Evolutionary conservation across 2,797 vertebrate genomes (phyloP), one percentile per base, ranked within the genome.

Genomic region (Heterohyrax brucei): DNA sequence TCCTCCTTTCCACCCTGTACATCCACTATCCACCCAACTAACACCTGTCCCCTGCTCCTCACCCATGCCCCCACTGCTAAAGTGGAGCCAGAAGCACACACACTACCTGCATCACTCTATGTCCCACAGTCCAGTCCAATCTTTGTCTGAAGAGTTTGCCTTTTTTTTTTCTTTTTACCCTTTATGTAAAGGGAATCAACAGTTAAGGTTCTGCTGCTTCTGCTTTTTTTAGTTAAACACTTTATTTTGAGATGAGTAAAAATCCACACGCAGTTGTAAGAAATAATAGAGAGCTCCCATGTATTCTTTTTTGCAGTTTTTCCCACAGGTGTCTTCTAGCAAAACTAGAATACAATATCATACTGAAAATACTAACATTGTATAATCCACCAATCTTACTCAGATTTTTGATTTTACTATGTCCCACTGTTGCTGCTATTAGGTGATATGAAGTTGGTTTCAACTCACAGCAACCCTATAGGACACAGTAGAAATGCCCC

Each of bases 221-320:
- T 50, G 75, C 30, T 76, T 87, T 87, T 66, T 56, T 53, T 70
- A 78, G 53, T 46, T 56, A 78, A 75, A 79, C 3, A 39, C 68
- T 48, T 59, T 18, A 68, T 78, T 85, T 91, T 91, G 53, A 76
- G 83, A 68, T 46, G 26, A 92, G 21, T 73, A 5, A 89, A 53
- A 7, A 59, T 26, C 87, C 61, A 73, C 7, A 56, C 83, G 26
- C 89, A 46, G 44, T 89, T 62, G 3, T 53, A 75, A 46, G 8
- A 79, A 76, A 77, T 24, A 73, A 61, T 56, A n/a, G 62, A 70
- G 68, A 75, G 44, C 66, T 62, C 13, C 48, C 22, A 16, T 62
- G 33, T 56, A 56, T 7, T 78, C 79, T 39, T 85, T 85, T 81
- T 59, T 61, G 33, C 22, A 76, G 13, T 84, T 80, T 77, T 16